Percentiles rank a stretch among this genome's conserved stretches.
These are phyloP conservation scores for Agonopterix subpropinquella DNA, from an alignment of 2,888 invertebrate genomes.

Conservation along the genomic window DNA sequence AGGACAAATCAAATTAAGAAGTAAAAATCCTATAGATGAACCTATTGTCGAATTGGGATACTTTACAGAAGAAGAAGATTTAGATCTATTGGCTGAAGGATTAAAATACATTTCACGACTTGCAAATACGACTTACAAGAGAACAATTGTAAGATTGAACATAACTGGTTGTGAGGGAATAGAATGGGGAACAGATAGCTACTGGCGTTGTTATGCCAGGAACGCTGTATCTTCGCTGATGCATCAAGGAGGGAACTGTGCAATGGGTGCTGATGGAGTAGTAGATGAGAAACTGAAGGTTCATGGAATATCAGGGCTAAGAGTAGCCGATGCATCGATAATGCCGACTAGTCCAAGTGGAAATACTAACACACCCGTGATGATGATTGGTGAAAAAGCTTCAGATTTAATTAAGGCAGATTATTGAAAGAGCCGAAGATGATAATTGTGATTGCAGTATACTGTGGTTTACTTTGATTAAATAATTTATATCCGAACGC, in stretches of 20 bases:
- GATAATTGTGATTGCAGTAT: neutral
- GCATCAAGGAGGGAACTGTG: conserved; percentile 72
- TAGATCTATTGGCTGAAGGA: conserved; percentile 32
- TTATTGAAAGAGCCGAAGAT: conserved; percentile 2
- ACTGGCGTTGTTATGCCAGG: conserved; percentile 78
- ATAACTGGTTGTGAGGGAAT: conserved; percentile 71
- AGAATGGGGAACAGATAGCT: conserved; percentile 70
- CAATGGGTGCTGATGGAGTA: conserved; percentile 51
- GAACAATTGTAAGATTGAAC: conserved; percentile 29
- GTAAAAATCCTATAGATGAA: conserved; percentile 40
- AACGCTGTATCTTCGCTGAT: conserved; percentile 75
- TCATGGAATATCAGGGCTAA: conserved; percentile 36
- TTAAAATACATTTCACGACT: conserved; percentile 38
- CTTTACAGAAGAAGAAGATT: conserved; percentile 38
- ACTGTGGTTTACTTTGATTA: neutral
- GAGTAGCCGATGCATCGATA: conserved; percentile 56
- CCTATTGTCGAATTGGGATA: conserved; percentile 50
- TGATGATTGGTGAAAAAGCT: conserved; percentile 64
- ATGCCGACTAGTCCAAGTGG: conserved; percentile 57
- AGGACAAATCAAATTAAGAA: conserved; percentile 44
- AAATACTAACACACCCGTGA: conserved; percentile 54
- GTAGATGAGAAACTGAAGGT: conserved; percentile 51
- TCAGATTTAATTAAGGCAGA: conserved; percentile 59
- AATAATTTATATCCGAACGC: too few relatives aligned
- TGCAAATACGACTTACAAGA: conserved; percentile 38